These are phyloP conservation scores for Platyrinchus mystaceus DNA, from an alignment of 2,797 vertebrate genomes.

Conservation along the genomic window DNA sequence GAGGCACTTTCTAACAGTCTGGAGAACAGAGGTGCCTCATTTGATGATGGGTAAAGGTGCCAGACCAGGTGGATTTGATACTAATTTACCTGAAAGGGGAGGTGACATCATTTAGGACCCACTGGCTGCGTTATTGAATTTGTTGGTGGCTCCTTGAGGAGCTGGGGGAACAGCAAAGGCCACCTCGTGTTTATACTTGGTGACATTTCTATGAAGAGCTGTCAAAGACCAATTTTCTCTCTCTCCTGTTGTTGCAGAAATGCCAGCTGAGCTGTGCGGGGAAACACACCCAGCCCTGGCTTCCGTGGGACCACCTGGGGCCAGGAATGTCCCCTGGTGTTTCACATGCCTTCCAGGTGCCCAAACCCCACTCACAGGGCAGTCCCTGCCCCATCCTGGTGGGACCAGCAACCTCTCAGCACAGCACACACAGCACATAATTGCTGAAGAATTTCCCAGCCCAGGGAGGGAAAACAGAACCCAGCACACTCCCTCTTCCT, in stretches of 20 bases:
- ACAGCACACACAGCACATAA: accelerated
- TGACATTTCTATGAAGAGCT: conserved; percentile 45
- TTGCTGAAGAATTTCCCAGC: not conserved
- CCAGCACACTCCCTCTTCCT: not conserved
- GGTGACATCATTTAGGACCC: not conserved
- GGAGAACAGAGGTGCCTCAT: not conserved
- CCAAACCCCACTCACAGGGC: not conserved
- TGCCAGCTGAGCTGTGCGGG: not conserved
- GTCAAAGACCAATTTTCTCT: conserved; percentile 26
- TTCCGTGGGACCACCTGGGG: accelerated
- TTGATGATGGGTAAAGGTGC: not conserved
- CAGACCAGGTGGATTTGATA: not conserved
- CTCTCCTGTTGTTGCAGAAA: not conserved
- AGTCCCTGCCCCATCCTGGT: not conserved
- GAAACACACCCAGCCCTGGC: accelerated
- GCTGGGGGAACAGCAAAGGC: not conserved
- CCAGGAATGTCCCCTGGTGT: not conserved
- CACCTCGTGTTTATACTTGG: conserved; percentile 38
- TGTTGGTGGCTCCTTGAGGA: not conserved
- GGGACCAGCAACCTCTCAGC: not conserved
- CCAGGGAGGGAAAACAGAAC: not conserved
- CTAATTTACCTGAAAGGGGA: not conserved
- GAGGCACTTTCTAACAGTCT: not conserved
- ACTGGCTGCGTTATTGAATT: not conserved
- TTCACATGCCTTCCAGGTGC: not conserved